Base-by-base conservation (phyloP, 2,888 invertebrate genomes). In the Hydraecia micacea region DNA sequence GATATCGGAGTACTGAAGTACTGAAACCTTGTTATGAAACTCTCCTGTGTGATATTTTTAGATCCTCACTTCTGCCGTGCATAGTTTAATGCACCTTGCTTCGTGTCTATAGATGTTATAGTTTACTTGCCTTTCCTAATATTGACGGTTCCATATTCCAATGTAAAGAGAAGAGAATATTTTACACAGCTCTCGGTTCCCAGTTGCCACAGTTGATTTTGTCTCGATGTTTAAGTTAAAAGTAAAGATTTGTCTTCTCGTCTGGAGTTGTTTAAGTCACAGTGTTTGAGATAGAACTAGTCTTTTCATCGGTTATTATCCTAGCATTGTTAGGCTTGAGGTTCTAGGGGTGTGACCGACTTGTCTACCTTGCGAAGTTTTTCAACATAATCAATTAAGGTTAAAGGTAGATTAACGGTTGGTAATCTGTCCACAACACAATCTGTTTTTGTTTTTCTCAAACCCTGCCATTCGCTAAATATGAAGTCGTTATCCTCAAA, bases 401-500 rank as follows among this genome's bases (percentile, higher is more conserved):
- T 76, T 76, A 71, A 32, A 71, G 65, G 6, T 70, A 77, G 72
- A 75, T 77, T 79, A 73, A 84, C 67, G 49, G 66, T 72, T 42
- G 4, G 74, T 79, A 75, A 81, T 87, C 72, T 83, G 73, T 83
- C 71, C 70, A 78, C 55, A 73, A 52, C 58, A 70, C 71, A 77
- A 78, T 79, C 55, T 69, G 72, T 69, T 76, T 74, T 81, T 18
- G 49, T 49, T 73, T 82, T 74, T 55, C 60, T 42, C 39, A 32
- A 75, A 73, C 63, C 66, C 67, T 84, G 79, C 77, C 80, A 87
- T 88, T 81, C 89, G 67, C 36, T 79, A 75, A 92, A 92, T 93
- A 94, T 93, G 91, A 87, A 93, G 92, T 90, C 90, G 91, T 95
- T 94, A 93, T 93, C 93, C 93, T 92, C 88, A 91, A 92, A 92